Base-by-base conservation (phyloP, 2,797 vertebrate genomes). In the Limnodromus scolopaceus region DNA sequence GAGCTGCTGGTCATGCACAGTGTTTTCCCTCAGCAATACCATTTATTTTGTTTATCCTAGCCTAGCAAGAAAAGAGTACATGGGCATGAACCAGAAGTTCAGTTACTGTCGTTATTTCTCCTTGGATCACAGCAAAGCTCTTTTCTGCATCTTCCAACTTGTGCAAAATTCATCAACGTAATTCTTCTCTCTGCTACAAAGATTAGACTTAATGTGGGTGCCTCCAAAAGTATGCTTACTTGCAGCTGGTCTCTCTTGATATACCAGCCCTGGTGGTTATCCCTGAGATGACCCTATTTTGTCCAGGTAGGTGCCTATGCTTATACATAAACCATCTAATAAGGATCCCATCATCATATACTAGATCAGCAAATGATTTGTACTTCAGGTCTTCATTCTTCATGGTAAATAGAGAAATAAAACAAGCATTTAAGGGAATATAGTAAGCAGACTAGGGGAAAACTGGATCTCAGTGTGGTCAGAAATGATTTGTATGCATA, bases 401-500 rank as follows among this genome's bases (percentile, higher is more conserved):
- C 36, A 53, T 49, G 12, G 1, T 38, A 80, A 80, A 92, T 12
- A 72, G n/a, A 84, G 17, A 85, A 87, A 69, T 38, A 84, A 74
- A 93, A 48, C 23, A 51, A 48, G 11, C 8, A 32, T 87, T 61
- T 48, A 49, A 38, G 11, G 28, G n/a, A 69, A 72, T 27, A 36
- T 3, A 71, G 8, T 30, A 61, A 68, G 28, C 19, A 64, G 48
- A 60, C 6, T 24, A 48, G 30, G 64, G 38, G 27, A 58, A 86
- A 88, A 84, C 10, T 75, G 7, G 13, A 24, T 72, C 58, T 95
- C 63, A 72, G n/a, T 9, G 19, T 58, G 45, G 57, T 82, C 38
- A 93, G 87, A 92, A 96, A 61, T 72, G 78, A 48, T 95, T 84
- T 89, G 16, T 48, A 20, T 54, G 24, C 22, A 79, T 74, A 92